Evolutionary conservation across 2,888 invertebrate species (phyloP), one percentile per base, ranked within the genome.

Genomic region (Tetanocera ferruginea): DNA sequence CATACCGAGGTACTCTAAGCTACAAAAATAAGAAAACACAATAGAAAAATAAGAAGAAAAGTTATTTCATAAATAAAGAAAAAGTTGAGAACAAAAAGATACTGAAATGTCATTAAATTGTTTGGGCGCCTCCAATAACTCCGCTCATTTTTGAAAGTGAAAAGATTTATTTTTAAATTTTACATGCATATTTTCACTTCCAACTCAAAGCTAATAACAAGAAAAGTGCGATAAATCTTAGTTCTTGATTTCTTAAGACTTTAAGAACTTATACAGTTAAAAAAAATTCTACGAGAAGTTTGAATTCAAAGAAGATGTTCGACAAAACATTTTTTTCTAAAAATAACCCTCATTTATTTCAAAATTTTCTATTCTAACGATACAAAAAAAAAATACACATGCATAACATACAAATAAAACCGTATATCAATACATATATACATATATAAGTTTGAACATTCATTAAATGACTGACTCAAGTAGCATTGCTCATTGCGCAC

Each of bases 331-430:
- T 64, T 70, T 75, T 81, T 84, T 87, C 86, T 86, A 86, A 83
- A 86, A 86, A 86, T 86, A 86, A 86, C 86, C 79, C 79, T 84
- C 85, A 86, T 86, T 86, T 85, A 77, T 82, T 82, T 83, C 78
- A 83, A 84, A 84, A 83, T 73, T 60, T 72, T 43, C n/a, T 69
- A 69, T 25, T 49, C 49, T 69, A 43, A 37, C 37, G 49, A 69
- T 62, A 43, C 43, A 6, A 57, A 57, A 5, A 5, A 62, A 14
- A 55, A 70, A n/a, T 55, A 66, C n/a, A 74, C 49, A 49, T 75
- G 73, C 60, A 9, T 64, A n/a, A 69, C 52, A 52, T 43, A 74
- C 19, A 62, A 66, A 43, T 72, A 52, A 52, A 43, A 28, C 37
- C 57, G 43, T 67, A 31, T 28, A 23, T 25, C 5, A 34, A 19